phyloP scores from a whole-genome alignment of 2,888 invertebrate genomes.

The Diadegma fenestrale region DNA sequence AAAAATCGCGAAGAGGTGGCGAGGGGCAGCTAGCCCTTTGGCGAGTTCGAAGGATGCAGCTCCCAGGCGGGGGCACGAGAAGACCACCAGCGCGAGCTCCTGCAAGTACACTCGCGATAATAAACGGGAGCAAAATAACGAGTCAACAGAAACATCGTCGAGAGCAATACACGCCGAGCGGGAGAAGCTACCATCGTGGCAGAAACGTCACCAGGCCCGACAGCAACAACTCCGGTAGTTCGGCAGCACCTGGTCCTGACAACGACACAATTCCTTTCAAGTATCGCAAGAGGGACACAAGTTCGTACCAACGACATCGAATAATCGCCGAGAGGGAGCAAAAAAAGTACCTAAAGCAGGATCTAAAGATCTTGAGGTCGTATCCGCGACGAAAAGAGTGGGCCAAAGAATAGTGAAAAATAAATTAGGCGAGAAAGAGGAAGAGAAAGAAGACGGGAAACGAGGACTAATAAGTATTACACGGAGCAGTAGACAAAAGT shows the following conservation, averaged over 20 bases:
- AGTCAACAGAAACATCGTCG: slow-evolving; percentile 73
- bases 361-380: slow-evolving; percentile 81
- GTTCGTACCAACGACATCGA: slow-evolving; percentile 79
- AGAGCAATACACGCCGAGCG: slow-evolving; percentile 69
- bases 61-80: slow-evolving; percentile 85
- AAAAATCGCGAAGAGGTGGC: slow-evolving; percentile 83
- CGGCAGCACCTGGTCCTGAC: slow-evolving; percentile 72
- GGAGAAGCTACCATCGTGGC: slow-evolving; percentile 73
- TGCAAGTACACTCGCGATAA: slow-evolving; percentile 79
- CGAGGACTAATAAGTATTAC: slow-evolving; percentile 62
- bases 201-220: slow-evolving; percentile 65
- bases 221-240: slow-evolving; percentile 72
- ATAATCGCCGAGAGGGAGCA: slow-evolving; percentile 75
- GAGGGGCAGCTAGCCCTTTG: slow-evolving; percentile 84
- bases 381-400: slow-evolving; percentile 81
- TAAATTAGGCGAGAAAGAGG: slow-evolving; percentile 72
- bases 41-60: slow-evolving; percentile 85
- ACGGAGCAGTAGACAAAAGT: slow-evolving; percentile 66
- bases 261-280: slow-evolving; percentile 77
- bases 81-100: slow-evolving; percentile 82
- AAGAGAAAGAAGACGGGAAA: slow-evolving; percentile 73
- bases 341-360: slow-evolving; percentile 59
- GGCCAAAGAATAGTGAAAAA: slow-evolving; percentile 82
- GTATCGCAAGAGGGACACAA: slow-evolving; percentile 78
- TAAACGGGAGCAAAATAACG: slow-evolving; percentile 78